These are phyloP conservation scores for Anguilla rostrata DNA, from an alignment of 2,113 vertebrate genomes.

Conservation along the genomic window DNA sequence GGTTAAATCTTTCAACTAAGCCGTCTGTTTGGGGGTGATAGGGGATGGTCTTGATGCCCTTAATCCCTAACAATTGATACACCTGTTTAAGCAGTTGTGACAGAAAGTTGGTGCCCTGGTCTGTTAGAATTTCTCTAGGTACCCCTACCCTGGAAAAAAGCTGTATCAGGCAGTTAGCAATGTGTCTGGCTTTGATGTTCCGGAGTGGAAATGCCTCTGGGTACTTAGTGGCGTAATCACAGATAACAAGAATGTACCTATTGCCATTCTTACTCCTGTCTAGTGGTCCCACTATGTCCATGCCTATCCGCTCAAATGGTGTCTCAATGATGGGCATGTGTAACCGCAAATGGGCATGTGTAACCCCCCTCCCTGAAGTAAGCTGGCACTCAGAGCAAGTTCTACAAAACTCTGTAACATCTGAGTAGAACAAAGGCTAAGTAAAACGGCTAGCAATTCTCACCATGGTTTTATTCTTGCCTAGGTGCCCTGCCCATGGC, in stretches of 20 bases:
- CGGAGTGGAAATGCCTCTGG: neutral
- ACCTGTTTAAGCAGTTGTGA: neutral
- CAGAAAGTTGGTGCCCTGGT: neutral
- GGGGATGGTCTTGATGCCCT: slow-evolving; percentile 15
- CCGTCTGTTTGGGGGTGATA: slow-evolving; percentile 15
- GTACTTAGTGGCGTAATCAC: slow-evolving; percentile 6
- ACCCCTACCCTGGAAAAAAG: neutral
- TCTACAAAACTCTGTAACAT: neutral
- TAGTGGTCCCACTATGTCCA: slow-evolving; percentile 23
- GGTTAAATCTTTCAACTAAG: neutral
- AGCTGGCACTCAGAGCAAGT: neutral
- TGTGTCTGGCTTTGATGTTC: neutral
- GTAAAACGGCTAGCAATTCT: neutral
- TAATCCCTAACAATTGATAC: neutral
- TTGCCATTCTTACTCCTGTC: slow-evolving; percentile 6
- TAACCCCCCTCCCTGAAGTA: neutral
- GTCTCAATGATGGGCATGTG: slow-evolving; percentile 11
- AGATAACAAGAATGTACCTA: neutral
- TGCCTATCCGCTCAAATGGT: neutral
- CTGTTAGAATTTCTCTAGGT: neutral
- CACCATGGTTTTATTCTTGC: neutral
- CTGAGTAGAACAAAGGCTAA: neutral
- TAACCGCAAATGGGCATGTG: neutral
- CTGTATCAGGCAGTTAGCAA: neutral
- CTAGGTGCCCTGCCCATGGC: too few species aligned